Base-by-base conservation (phyloP, 2,113 vertebrate species). In the Chlorodrepanis virens region DNA sequence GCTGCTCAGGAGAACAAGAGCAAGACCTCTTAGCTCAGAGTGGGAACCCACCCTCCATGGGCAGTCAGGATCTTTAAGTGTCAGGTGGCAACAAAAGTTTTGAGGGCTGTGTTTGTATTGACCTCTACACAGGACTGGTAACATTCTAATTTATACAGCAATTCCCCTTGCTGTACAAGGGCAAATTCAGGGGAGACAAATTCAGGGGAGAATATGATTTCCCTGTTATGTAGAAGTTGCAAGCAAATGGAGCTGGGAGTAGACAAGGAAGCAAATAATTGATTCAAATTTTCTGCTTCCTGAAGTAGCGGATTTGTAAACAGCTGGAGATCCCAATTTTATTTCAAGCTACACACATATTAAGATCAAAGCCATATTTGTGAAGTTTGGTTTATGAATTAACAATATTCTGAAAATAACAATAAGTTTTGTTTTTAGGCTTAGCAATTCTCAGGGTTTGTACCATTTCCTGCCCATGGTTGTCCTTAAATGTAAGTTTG, bases 311-410 rank as follows among this genome's bases (percentile, higher is more conserved):
- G 44, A 56, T 94, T 89, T 91, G 69, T 75, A 91, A 92, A 84
- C 91, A 96, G 85, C 69, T 92, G 83, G 77, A 94, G 87, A 87
- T 84, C 69, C 60, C 57, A 52, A 47, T 67, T 93, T 78, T 53
- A 78, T 83, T 89, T 70, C 10, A 33, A 91, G 81, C 52, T 84
- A 52, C 27, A 5, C 56, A 81, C 35, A 11, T 42, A 28, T 5
- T 35, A 87, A 94, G 69, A 96, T 81, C 80, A 93, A 93, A 95
- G 88, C 52, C 9, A 0, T 70, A 40, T 78, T 95, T 90, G 76
- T 78, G 89, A 94, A 70, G 52, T 90, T 86, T 78, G 50, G 59
- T 61, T 94, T 94, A 59, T 88, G 69, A 92, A 78, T 90, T 89
- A 78, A 71, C 52, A 71, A 40, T 83, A 83, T 59, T 86, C 52